These are phyloP conservation scores for Eudorcas thomsonii DNA, from an alignment of 2,113 vertebrate genomes.

Conservation along the genomic window DNA sequence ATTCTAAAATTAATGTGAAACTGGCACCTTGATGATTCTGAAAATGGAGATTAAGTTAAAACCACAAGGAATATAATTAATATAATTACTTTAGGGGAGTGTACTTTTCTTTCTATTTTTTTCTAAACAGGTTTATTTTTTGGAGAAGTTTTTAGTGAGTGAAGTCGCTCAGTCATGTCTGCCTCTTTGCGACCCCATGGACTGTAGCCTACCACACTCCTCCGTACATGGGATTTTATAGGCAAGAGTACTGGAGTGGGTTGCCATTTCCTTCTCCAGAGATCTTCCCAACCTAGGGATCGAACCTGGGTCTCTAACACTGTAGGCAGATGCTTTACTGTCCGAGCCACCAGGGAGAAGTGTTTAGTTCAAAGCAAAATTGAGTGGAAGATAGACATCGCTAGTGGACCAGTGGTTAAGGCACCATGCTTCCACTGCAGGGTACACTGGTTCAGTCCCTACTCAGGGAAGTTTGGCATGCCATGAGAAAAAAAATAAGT, in stretches of 20 bases:
- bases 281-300: not conserved
- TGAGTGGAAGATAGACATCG: not conserved
- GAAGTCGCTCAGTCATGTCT: rapidly evolving
- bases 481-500: not conserved
- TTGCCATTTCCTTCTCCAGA: not conserved
- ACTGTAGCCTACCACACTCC: not conserved
- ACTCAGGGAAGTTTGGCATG: not conserved
- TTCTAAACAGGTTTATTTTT: not conserved
- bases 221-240: not conserved
- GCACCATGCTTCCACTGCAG: not conserved
- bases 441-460: not conserved
- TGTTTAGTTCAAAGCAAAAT: not conserved
- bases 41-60: conserved; percentile 31
- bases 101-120: not conserved
- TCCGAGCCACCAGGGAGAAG: not conserved
- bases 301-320: not conserved
- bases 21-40: not conserved
- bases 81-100: not conserved
- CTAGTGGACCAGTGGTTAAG: not conserved
- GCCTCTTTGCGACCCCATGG: not conserved
- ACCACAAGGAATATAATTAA: not conserved
- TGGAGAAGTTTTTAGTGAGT: not conserved
- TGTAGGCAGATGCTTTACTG: rapidly evolving
- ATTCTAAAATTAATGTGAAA: not conserved
- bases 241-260: not conserved